Conservation (phyloP, 2,797 vertebrate species). For the Xerus rutilus region DNA sequence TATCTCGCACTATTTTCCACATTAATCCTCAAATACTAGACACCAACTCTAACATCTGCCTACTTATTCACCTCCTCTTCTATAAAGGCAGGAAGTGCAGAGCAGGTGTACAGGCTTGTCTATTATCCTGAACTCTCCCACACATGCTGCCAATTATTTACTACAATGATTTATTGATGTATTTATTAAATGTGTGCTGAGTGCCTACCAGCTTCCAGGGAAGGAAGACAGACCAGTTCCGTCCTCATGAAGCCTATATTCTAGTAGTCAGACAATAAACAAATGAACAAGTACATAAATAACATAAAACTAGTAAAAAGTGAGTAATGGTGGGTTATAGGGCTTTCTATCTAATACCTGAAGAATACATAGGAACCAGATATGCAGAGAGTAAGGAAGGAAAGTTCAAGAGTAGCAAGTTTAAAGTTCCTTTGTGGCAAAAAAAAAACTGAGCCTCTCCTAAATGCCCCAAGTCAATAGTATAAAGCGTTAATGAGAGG, state of each 20-base stretch:
- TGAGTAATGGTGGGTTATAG: neutral
- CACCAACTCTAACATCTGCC: neutral
- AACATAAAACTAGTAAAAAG: neutral
- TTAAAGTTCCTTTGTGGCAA: neutral
- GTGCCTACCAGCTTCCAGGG: neutral
- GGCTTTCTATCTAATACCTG: neutral
- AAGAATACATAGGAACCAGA: neutral
- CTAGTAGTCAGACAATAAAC: constrained; percentile 19
- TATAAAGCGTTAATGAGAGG: neutral
- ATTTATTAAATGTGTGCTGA: constrained; percentile 12
- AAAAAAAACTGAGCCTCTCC: neutral
- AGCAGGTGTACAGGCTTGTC: neutral
- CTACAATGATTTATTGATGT: neutral
- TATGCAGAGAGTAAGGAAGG: neutral
- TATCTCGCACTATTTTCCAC: neutral
- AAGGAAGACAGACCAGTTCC: neutral
- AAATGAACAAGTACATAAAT: neutral
- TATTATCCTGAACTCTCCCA: neutral
- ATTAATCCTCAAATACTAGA: constrained; percentile 23
- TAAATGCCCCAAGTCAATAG: neutral
- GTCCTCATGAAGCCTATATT: constrained; percentile 35
- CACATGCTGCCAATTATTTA: constrained; percentile 4
- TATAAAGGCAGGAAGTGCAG: neutral
- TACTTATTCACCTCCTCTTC: neutral
- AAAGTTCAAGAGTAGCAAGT: neutral